Evolutionary conservation across 92 coral and sea anemone genomes (phyloP).

Genomic region (Zoanthus gigantus): DNA sequence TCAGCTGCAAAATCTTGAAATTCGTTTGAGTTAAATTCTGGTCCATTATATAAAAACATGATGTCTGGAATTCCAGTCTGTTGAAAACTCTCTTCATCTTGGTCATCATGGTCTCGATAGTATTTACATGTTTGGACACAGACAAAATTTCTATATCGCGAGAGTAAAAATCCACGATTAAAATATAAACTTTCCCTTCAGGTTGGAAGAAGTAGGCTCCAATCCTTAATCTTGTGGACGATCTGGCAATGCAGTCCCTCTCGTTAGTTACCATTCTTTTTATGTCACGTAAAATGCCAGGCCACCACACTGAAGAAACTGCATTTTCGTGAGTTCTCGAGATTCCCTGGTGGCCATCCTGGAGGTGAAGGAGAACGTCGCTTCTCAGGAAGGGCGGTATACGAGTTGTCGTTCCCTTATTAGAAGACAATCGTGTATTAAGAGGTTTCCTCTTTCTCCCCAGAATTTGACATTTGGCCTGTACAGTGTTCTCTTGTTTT

Average conservation of each 20-base stretch:
- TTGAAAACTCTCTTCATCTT: too few relatives aligned
- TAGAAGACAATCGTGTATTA: background rate
- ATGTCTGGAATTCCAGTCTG: too few relatives aligned
- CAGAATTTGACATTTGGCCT: background rate
- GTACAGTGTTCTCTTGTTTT: background rate
- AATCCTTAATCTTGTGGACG: background rate
- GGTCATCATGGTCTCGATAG: too few relatives aligned
- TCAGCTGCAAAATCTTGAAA: too few relatives aligned
- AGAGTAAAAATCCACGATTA: too few relatives aligned
- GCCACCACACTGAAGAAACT: background rate
- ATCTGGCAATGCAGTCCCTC: too few relatives aligned
- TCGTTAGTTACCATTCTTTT: background rate
- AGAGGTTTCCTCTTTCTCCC: background rate
- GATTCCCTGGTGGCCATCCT: background rate
- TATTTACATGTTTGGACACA: too few relatives aligned
- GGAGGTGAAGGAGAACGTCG: background rate
- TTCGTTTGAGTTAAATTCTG: background rate
- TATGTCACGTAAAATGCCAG: too few relatives aligned
- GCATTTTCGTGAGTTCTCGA: background rate
- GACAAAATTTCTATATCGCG: too few relatives aligned
- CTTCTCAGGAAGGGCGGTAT: background rate
- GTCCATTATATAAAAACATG: too few relatives aligned
- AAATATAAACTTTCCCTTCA: too few relatives aligned
- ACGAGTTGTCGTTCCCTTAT: background rate
- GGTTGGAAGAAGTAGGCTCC: too few relatives aligned